Evolutionary conservation across 2,888 invertebrate genomes (phyloP).

Genomic region (Odontomyia ornata): DNA sequence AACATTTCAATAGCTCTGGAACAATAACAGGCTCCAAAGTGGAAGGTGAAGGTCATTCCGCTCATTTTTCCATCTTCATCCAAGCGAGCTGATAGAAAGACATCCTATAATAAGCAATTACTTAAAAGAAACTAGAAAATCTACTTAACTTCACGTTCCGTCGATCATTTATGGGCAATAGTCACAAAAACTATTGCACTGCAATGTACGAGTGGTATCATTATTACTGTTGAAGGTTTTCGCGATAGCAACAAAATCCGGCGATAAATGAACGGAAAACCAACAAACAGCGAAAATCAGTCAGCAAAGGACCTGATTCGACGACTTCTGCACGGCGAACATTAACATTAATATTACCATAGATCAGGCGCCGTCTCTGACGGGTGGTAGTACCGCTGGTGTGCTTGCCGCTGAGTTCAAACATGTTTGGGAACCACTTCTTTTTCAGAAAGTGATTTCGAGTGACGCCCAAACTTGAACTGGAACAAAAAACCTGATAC

Average conservation of each 20-base stretch:
- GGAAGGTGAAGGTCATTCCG: constrained; percentile 35
- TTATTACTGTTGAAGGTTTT: constrained; percentile 32
- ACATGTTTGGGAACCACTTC: constrained; percentile 26
- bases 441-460: constrained; percentile 26
- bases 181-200: constrained; percentile 27
- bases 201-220: constrained; percentile 3
- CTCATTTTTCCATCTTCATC: constrained; percentile 7
- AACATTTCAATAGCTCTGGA: not conserved
- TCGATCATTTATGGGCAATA: not conserved
- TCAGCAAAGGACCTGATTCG: constrained; percentile 26
- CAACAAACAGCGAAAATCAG: not conserved
- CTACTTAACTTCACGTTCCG: constrained; percentile 19
- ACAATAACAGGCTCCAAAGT: constrained; percentile 24
- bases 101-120: constrained; percentile 41
- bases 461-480: constrained; percentile 35
- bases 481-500: constrained; percentile 8
- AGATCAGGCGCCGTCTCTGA: constrained; percentile 29
- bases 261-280: constrained; percentile 21
- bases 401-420: not conserved
- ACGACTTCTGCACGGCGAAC: constrained; percentile 22
- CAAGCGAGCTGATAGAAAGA: constrained; percentile 29
- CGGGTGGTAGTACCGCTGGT: not conserved
- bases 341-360: constrained; percentile 28
- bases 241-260: constrained; percentile 27
- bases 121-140: constrained; percentile 33